A percentile compares a stretch with the other conserved stretches of the same genome.
These are phyloP conservation scores for Marcusenius ussheri DNA, from an alignment of 2,113 vertebrate species.

Conservation along the genomic window DNA sequence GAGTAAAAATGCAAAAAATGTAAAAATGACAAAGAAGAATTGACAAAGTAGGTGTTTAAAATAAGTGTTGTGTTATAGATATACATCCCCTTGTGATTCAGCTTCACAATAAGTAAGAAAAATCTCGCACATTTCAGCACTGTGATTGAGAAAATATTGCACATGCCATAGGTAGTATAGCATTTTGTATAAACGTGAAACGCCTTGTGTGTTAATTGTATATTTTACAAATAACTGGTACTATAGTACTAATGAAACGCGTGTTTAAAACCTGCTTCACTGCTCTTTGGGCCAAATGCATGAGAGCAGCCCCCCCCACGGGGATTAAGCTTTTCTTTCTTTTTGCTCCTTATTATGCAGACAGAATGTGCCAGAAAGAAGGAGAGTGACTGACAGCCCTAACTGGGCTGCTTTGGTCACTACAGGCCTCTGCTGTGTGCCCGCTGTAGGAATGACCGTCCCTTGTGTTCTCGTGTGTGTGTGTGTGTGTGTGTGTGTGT, in stretches of 20 bases:
- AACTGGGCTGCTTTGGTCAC: background rate
- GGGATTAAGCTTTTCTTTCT: slow-evolving; percentile 38
- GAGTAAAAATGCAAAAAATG: no score
- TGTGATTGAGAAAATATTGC: background rate
- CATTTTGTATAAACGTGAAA: background rate
- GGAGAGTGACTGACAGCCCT: background rate
- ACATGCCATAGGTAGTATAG: background rate
- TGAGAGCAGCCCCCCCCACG: background rate
- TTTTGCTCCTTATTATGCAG: slow-evolving; percentile 27
- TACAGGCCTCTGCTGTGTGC: background rate
- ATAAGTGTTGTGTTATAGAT: background rate
- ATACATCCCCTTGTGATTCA: background rate
- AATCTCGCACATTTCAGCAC: background rate
- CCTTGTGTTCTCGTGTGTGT: background rate
- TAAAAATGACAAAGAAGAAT: background rate
- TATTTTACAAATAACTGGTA: background rate
- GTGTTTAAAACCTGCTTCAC: background rate
- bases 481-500: slow-evolving; percentile 24
- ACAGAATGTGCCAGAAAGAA: background rate
- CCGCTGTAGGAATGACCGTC: background rate
- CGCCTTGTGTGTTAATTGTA: background rate
- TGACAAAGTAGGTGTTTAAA: no score
- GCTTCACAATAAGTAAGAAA: background rate
- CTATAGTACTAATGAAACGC: background rate
- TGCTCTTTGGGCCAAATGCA: background rate